Percentiles rank a stretch among this genome's conserved stretches.
phyloP scores from a whole-genome alignment of 2,113 vertebrate genomes.

The Furnarius figulus region DNA sequence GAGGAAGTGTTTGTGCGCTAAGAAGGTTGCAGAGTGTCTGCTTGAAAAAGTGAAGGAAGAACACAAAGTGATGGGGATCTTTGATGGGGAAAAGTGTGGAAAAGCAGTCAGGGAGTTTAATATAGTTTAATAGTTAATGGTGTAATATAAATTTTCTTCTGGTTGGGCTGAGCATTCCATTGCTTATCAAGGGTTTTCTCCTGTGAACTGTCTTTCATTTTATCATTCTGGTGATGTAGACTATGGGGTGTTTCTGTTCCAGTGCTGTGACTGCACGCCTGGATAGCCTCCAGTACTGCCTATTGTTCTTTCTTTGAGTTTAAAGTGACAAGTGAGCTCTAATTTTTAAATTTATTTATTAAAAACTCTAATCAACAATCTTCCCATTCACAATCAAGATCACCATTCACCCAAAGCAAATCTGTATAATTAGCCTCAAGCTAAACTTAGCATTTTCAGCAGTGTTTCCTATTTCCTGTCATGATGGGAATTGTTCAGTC shows the following conservation, averaged over 20 bases:
- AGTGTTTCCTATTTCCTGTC: neutral
- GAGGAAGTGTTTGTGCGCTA: neutral
- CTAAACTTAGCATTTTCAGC: neutral
- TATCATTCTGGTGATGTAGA: neutral
- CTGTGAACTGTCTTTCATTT: neutral
- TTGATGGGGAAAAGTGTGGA: neutral
- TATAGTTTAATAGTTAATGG: neutral
- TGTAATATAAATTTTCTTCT: neutral
- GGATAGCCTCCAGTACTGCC: conserved; percentile 34
- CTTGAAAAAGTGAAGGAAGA: neutral
- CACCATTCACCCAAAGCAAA: neutral
- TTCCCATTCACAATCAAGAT: neutral
- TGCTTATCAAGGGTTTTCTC: neutral
- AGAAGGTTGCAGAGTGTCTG: neutral
- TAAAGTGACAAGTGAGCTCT: conserved; percentile 18
- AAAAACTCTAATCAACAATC: conserved; percentile 13
- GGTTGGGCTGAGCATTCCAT: neutral
- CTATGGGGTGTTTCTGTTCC: neutral
- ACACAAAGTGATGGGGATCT: neutral
- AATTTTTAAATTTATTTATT: conserved; percentile 54
- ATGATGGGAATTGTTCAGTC: neutral
- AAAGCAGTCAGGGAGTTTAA: neutral
- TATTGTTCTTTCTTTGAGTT: conserved; percentile 24
- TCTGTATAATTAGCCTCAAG: neutral
- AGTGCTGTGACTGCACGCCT: neutral